These are phyloP conservation scores for Benthosema pterotum DNA, from an alignment of 2,797 vertebrate genomes.

Conservation along the genomic window DNA sequence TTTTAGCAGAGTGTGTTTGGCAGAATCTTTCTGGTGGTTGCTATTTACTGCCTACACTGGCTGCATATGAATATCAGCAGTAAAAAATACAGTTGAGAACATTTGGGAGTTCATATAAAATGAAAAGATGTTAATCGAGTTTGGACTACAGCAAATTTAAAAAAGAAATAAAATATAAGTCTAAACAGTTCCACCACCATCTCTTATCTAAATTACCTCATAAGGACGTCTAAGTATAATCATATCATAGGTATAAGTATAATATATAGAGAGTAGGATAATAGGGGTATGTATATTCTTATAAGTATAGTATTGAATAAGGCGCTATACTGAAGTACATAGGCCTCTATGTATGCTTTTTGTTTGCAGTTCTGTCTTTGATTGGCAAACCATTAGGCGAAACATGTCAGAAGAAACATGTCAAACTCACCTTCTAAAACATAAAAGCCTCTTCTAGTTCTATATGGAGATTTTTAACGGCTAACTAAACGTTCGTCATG, in stretches of 20 bases:
- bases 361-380: slow-evolving; percentile 50
- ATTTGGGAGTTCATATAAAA: slow-evolving; percentile 14
- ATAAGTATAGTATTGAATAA: slow-evolving; percentile 82
- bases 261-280: slow-evolving; percentile 77
- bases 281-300: slow-evolving; percentile 83
- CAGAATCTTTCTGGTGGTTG: background rate
- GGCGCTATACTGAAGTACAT: slow-evolving; percentile 81
- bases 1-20: background rate
- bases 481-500: background rate
- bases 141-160: slow-evolving; percentile 45
- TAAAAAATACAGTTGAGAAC: background rate
- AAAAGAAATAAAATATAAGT: slow-evolving; percentile 40
- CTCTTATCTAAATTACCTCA: slow-evolving; percentile 77
- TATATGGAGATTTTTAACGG: background rate
- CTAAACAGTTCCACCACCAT: slow-evolving; percentile 56
- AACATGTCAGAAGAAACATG: background rate
- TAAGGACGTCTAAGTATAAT: slow-evolving; percentile 76
- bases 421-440: no score
- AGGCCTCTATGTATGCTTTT: slow-evolving; percentile 73
- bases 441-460: no score
- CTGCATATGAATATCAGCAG: background rate
- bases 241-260: slow-evolving; percentile 72
- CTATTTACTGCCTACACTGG: background rate
- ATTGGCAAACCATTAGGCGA: slow-evolving; percentile 28
- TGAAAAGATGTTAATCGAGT: slow-evolving; percentile 31